Evolutionary conservation across 2,797 vertebrate species (phyloP), one percentile per base, ranked within the genome.

Genomic region (Botia kubotai): DNA sequence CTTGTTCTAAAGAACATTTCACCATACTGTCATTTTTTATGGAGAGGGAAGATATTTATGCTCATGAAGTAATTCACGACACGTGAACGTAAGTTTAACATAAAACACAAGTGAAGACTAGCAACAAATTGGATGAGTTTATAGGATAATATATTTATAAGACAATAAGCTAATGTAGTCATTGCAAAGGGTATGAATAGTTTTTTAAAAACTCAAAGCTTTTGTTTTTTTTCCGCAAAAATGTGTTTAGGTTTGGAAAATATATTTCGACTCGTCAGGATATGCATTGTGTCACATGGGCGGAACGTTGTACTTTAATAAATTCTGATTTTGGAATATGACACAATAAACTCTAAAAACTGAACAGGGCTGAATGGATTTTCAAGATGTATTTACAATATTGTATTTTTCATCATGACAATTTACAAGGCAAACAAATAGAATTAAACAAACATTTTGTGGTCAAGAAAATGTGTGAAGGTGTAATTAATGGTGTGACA

Each of bases 1-100:
- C 7, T 62, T 12, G 19, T 62, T 62, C 1, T 29, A 14, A 62
- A 62, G 58, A 14, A 62, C 4, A 62, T 62, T 23, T 62, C 16
- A 29, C 58, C 58, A 26, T 60, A 60, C 58, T 60, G 23, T 62
- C 23, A 62, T 23, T 26, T 11, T 29, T 62, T 62, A 29, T 14
- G 58, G 23, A 62, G 21, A 62, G 58, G 58, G 13, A 29, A 26
- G 23, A 62, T 62, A 62, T 62, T 62, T 62, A 62, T 62, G 58
- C 58, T 62, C 23, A 62, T 62, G 58, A 29, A 23, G 57, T 10
- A 58, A 23, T 58, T 58, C 57, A 58, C 19, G 23, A 58, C 7
- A 57, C 19, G 11, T 23, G 19, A 29, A 4, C 5, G 26, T 23
- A 62, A 14, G 2, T 62, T 62, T 29, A 10, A 39, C 36, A 39